Conservation (phyloP, 1,140 invertebrate genomes). For the Pseudomyrmex flavicornis region DNA sequence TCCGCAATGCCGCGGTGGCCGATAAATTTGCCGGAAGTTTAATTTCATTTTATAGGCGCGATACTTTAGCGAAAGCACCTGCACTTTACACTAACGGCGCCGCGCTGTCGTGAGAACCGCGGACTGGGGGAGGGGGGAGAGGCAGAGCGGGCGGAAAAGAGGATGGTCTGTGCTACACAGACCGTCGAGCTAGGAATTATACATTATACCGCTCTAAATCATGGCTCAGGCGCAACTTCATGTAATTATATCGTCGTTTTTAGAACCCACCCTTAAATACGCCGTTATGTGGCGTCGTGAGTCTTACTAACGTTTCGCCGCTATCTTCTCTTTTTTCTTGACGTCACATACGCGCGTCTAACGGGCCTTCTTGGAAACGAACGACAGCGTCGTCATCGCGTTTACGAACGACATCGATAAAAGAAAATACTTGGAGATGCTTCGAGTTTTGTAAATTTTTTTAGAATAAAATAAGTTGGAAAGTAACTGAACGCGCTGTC, state of each 20-base stretch:
- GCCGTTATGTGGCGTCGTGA: constrained; percentile 50
- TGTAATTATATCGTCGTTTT: constrained; percentile 77
- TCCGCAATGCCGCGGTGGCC: constrained; percentile 59
- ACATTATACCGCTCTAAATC: constrained; percentile 73
- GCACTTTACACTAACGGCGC: constrained; percentile 75
- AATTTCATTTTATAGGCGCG: constrained; percentile 82
- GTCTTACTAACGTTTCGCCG: constrained; percentile 55
- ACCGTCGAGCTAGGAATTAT: constrained; percentile 68
- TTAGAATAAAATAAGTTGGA: too few relatives aligned
- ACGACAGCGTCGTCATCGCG: not conserved
- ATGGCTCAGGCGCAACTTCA: constrained; percentile 63
- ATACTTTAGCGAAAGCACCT: constrained; percentile 78
- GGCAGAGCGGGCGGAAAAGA: not conserved
- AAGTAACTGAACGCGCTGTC: too few relatives aligned
- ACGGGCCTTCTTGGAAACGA: not conserved
- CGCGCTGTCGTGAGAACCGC: constrained; percentile 55
- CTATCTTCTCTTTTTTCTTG: constrained; percentile 17
- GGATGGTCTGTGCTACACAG: constrained; percentile 9
- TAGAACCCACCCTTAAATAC: constrained; percentile 68
- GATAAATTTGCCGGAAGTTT: constrained; percentile 80
- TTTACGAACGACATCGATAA: not conserved
- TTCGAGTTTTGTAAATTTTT: not conserved
- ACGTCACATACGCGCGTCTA: not conserved
- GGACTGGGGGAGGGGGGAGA: not conserved
- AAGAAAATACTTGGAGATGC: not conserved